Conservation (phyloP, 2,797 vertebrate genomes). For the Trachurus trachurus region DNA sequence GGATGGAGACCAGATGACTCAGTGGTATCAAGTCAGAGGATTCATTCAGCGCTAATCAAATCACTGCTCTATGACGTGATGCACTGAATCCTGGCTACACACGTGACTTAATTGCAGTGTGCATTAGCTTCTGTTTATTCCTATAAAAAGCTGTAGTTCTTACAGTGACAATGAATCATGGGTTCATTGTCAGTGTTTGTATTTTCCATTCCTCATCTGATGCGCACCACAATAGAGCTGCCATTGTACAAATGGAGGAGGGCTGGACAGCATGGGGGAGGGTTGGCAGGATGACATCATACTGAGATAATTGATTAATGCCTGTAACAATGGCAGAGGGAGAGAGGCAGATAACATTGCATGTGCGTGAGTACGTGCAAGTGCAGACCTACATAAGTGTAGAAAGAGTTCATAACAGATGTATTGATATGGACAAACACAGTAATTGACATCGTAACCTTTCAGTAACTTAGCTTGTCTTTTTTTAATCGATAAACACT, state of each 20-base stretch:
- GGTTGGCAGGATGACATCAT: slow-evolving; percentile 80
- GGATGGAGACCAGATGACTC: slow-evolving; percentile 80
- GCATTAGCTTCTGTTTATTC: not conserved
- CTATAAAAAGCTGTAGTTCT: not conserved
- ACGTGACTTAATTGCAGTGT: slow-evolving; percentile 23
- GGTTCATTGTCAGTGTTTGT: not conserved
- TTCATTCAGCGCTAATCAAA: slow-evolving; percentile 76
- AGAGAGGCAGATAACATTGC: slow-evolving; percentile 37
- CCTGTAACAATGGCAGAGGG: slow-evolving; percentile 66
- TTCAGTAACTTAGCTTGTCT: not conserved
- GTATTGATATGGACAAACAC: too few species aligned
- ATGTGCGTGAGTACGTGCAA: slow-evolving; percentile 19
- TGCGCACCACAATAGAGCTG: slow-evolving; percentile 28
- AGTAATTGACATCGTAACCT: not conserved
- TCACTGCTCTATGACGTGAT: slow-evolving; percentile 66
- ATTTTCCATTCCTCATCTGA: slow-evolving; percentile 21
- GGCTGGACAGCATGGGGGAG: slow-evolving; percentile 67
- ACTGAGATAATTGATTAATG: slow-evolving; percentile 79
- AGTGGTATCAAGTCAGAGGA: slow-evolving; percentile 65
- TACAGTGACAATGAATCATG: not conserved
- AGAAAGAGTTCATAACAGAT: not conserved
- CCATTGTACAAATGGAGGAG: slow-evolving; percentile 41
- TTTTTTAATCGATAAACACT: slow-evolving; percentile 15
- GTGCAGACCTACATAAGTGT: not conserved
- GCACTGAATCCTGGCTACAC: slow-evolving; percentile 3